Evolutionary conservation across 2,113 vertebrate genomes (phyloP).

Genomic region (Chinchilla lanigera): DNA sequence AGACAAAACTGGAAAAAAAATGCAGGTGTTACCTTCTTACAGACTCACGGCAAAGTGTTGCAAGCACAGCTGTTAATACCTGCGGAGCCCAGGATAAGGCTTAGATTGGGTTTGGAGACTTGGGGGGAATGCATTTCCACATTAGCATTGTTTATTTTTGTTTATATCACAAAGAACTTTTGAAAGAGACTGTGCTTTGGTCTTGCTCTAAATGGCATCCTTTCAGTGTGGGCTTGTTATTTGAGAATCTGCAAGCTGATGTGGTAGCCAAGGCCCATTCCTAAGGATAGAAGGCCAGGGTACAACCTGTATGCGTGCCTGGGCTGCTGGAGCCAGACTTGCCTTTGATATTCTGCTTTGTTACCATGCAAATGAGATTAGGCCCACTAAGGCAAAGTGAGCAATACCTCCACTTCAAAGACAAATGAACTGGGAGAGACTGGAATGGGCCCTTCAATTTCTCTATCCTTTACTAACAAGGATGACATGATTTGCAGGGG

Average conservation of each 20-base stretch:
- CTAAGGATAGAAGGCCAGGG: not conserved
- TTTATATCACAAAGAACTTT: not conserved
- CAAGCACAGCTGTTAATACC: not conserved
- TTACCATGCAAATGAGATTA: constrained; percentile 10
- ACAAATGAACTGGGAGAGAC: not conserved
- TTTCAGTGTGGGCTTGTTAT: not conserved
- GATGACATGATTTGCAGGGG: not conserved
- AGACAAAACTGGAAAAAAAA: not conserved
- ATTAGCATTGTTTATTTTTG: not conserved
- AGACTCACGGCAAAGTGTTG: not conserved
- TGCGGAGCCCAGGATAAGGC: not conserved
- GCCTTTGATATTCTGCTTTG: constrained; percentile 10
- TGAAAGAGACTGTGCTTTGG: not conserved
- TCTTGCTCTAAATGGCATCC: not conserved
- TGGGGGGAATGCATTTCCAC: not conserved
- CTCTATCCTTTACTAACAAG: not conserved
- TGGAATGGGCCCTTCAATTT: not conserved
- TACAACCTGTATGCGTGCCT: rapidly evolving
- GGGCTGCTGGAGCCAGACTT: not conserved
- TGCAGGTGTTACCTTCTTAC: not conserved
- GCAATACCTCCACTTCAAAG: not conserved
- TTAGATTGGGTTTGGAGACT: not conserved
- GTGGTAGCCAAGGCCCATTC: not conserved
- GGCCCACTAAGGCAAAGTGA: not conserved
- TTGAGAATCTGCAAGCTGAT: not conserved